phyloP scores from a whole-genome alignment of 2,113 vertebrate genomes.

The Herpetotheres cachinnans region DNA sequence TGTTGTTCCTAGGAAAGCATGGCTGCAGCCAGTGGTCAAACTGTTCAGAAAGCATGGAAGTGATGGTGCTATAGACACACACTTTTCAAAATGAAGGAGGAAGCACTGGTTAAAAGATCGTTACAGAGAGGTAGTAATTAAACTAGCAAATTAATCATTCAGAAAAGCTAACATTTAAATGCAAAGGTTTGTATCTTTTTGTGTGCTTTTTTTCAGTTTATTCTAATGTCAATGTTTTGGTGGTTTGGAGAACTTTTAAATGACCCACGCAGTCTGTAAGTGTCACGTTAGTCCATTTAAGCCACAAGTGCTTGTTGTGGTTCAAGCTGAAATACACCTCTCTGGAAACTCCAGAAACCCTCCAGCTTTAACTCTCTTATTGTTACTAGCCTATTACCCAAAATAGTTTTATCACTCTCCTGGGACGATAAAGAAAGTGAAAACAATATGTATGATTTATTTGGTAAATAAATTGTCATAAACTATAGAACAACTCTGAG shows the following conservation, averaged over 20 bases:
- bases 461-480: constrained; percentile 41
- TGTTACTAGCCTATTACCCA: constrained; percentile 35
- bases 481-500: constrained; percentile 7
- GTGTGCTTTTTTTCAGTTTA: not conserved
- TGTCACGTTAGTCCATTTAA: constrained; percentile 16
- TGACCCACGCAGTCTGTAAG: constrained; percentile 41
- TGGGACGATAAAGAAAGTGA: constrained; percentile 41
- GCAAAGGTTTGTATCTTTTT: not conserved
- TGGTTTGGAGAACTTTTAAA: constrained; percentile 45
- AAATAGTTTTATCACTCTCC: constrained; percentile 44
- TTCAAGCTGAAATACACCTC: constrained; percentile 40
- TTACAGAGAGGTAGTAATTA: not conserved
- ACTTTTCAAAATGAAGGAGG: not conserved
- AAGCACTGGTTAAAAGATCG: not conserved
- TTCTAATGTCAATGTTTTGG: not conserved
- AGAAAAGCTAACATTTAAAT: not conserved
- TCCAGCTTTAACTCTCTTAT: constrained; percentile 21
- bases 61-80: not conserved
- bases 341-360: constrained; percentile 25
- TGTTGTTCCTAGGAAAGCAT: not conserved
- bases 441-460: constrained; percentile 46
- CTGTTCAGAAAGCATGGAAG: not conserved
- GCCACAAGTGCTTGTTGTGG: not conserved
- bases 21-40: rapidly evolving
- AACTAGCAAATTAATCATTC: not conserved